Percentiles rank a stretch among this genome's conserved stretches.
These are phyloP conservation scores for Amphipoea lucens DNA, from an alignment of 2,888 invertebrate genomes.

Conservation along the genomic window DNA sequence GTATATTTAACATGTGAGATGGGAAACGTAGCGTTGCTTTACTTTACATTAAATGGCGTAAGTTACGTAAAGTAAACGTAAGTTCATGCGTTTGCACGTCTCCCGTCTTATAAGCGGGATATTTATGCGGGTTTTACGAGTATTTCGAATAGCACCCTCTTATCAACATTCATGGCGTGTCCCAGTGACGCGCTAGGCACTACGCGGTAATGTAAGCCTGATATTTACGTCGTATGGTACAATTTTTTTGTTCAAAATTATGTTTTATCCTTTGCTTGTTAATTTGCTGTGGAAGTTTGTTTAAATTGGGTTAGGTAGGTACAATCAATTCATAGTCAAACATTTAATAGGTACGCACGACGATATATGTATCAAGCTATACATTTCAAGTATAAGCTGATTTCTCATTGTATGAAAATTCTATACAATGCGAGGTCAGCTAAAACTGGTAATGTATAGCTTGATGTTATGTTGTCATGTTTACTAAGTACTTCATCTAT, in stretches of 20 bases:
- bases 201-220: conserved; percentile 37
- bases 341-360: neutral
- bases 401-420: neutral
- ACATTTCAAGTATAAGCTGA: neutral
- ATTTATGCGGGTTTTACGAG: conserved; percentile 72
- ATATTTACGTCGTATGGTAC: conserved; percentile 37
- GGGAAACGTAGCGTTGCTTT: conserved; percentile 39
- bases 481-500: neutral
- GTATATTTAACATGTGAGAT: conserved; percentile 46
- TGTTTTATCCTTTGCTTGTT: conserved; percentile 10
- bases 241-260: conserved; percentile 35
- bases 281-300: neutral
- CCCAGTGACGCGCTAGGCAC: conserved; percentile 58
- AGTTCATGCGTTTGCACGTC: conserved; percentile 53
- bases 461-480: too few species aligned
- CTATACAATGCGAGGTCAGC: neutral
- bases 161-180: conserved; percentile 66
- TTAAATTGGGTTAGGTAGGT: conserved; percentile 3
- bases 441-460: neutral
- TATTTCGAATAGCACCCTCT: conserved; percentile 65
- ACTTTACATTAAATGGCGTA: conserved; percentile 43
- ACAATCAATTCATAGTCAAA: neutral
- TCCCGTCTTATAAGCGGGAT: conserved; percentile 61
- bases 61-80: conserved; percentile 43
- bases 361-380: neutral